Evolutionary conservation across 2,113 vertebrate species (phyloP).

Genomic region (Crotalus tigris): DNA sequence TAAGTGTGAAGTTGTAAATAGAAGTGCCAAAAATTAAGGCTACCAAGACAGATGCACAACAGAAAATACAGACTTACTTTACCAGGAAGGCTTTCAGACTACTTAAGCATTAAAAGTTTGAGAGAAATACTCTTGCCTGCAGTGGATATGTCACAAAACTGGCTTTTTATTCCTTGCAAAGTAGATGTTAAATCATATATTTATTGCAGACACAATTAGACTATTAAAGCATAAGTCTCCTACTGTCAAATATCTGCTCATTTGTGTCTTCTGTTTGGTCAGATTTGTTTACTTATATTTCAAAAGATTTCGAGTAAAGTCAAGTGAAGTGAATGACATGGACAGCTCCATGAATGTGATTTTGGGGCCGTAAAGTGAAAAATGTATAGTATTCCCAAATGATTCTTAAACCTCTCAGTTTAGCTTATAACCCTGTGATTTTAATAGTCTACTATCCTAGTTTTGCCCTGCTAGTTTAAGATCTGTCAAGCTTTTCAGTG

Average conservation of each 20-base stretch:
- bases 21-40: slow-evolving; percentile 59
- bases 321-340: not conserved
- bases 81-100: slow-evolving; percentile 27
- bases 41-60: slow-evolving; percentile 61
- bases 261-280: not conserved
- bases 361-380: not conserved
- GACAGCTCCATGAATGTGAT: not conserved
- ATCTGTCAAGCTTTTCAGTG: not conserved
- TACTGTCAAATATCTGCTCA: not conserved
- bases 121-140: slow-evolving; percentile 3
- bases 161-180: not conserved
- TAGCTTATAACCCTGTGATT: not conserved
- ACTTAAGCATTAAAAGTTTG: slow-evolving; percentile 29
- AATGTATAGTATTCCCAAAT: not conserved
- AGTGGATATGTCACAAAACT: slow-evolving; percentile 13
- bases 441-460: not conserved
- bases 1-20: slow-evolving; percentile 71
- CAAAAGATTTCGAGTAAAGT: not conserved
- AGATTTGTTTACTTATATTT: not conserved
- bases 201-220: not conserved
- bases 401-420: not conserved
- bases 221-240: not conserved
- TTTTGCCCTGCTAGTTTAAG: not conserved
- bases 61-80: slow-evolving; percentile 63
- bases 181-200: not conserved